phyloP scores from a whole-genome alignment of 2,113 vertebrate genomes.

The Dendropsophus ebraccatus region DNA sequence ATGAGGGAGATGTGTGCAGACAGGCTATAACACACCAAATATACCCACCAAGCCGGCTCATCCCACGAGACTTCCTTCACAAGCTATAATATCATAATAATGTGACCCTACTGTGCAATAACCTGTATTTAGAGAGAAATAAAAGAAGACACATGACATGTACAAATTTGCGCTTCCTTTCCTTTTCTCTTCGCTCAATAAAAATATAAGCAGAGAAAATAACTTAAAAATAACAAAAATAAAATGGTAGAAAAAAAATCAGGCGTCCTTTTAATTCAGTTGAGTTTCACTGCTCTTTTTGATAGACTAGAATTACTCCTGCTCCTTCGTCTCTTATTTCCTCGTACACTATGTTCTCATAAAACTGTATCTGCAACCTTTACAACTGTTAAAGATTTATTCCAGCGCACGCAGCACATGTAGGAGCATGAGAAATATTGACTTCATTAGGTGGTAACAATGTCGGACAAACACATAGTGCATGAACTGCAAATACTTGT shows the following conservation, averaged over 20 bases:
- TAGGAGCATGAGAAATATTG: constrained; percentile 35
- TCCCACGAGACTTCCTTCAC: no score
- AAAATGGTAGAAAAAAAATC: no score
- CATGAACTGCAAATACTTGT: constrained; percentile 16
- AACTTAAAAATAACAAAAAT: not conserved
- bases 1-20: no score
- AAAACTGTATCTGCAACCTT: constrained; percentile 6
- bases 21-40: no score
- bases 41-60: no score
- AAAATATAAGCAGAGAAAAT: not conserved
- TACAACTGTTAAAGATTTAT: constrained; percentile 34
- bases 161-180: no score
- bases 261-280: not conserved
- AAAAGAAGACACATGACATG: no score
- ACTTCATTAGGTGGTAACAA: constrained; percentile 26
- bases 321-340: not conserved
- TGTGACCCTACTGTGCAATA: no score
- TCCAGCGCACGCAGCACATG: constrained; percentile 8
- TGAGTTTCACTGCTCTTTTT: no score
- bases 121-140: no score
- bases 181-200: no score
- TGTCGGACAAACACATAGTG: constrained; percentile 27
- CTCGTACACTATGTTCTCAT: not conserved
- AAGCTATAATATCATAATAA: no score
- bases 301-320: not conserved